These are phyloP conservation scores for Eilema griseolum DNA, from an alignment of 2,888 invertebrate species.

Conservation along the genomic window DNA sequence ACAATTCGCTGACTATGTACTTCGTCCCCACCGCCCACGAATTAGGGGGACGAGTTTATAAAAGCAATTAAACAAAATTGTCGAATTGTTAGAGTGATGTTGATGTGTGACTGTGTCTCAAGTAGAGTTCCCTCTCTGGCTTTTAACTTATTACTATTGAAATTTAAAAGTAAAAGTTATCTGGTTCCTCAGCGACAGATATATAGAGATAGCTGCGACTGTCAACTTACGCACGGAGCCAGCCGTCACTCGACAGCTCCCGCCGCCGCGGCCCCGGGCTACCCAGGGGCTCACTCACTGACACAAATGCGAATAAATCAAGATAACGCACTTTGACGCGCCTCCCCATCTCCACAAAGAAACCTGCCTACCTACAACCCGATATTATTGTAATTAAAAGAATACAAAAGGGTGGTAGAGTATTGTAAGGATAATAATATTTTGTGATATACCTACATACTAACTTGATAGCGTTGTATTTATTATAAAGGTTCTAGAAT, in stretches of 20 bases:
- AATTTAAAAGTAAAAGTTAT: background rate
- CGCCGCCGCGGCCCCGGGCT: background rate
- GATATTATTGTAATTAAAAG: background rate
- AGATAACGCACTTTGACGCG: constrained; percentile 1
- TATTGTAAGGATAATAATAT: background rate
- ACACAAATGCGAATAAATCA: constrained; percentile 1
- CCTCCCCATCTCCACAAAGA: background rate
- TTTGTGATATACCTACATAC: too few species aligned
- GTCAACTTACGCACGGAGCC: background rate
- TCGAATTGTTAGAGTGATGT: background rate
- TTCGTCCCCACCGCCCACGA: too few species aligned
- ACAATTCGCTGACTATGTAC: too few species aligned
- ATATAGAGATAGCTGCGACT: background rate
- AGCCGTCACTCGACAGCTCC: background rate
- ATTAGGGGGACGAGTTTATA: too few species aligned
- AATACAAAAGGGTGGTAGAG: background rate
- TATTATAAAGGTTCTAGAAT: background rate
- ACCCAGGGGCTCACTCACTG: background rate
- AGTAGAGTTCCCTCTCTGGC: background rate
- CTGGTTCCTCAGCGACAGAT: background rate
- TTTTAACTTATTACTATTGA: background rate
- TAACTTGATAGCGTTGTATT: too few species aligned
- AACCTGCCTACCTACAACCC: background rate
- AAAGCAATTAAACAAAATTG: too few species aligned
- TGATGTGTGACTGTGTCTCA: background rate